Evolutionary conservation across 2,113 vertebrate genomes (phyloP).

Genomic region (Xiphophorus couchianus): DNA sequence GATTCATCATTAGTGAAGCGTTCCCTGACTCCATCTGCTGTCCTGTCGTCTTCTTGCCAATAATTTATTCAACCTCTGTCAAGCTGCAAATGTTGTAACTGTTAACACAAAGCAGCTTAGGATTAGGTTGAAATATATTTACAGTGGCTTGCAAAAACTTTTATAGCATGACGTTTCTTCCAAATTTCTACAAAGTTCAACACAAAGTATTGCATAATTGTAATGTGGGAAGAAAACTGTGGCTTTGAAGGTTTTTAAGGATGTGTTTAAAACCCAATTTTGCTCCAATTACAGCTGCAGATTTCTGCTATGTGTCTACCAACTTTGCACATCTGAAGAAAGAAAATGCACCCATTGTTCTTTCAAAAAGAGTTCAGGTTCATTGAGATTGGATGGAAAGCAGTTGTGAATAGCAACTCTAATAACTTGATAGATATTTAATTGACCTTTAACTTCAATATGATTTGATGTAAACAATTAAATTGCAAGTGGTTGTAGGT

Average conservation of each 20-base stretch:
- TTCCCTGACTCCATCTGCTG: conserved; percentile 9
- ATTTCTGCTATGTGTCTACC: not conserved
- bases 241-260: too few relatives aligned
- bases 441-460: not conserved
- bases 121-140: not conserved
- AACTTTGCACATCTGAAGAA: not conserved
- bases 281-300: not conserved
- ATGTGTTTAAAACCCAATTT: too few relatives aligned
- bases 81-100: not conserved
- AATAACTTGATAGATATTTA: not conserved
- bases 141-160: not conserved
- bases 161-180: too few relatives aligned
- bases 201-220: too few relatives aligned
- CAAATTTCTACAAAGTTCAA: too few relatives aligned
- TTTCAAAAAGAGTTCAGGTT: not conserved
- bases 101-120: not conserved
- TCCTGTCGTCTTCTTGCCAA: conserved; percentile 13
- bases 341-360: too few relatives aligned
- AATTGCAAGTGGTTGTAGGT: not conserved
- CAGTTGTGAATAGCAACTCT: not conserved
- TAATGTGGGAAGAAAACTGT: too few relatives aligned
- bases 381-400: not conserved
- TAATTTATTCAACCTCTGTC: conserved; percentile 7
- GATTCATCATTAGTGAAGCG: conserved; percentile 14
- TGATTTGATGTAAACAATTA: not conserved